Evolutionary conservation across 2,113 vertebrate species (phyloP).

Genomic region (Ciconia maguari): DNA sequence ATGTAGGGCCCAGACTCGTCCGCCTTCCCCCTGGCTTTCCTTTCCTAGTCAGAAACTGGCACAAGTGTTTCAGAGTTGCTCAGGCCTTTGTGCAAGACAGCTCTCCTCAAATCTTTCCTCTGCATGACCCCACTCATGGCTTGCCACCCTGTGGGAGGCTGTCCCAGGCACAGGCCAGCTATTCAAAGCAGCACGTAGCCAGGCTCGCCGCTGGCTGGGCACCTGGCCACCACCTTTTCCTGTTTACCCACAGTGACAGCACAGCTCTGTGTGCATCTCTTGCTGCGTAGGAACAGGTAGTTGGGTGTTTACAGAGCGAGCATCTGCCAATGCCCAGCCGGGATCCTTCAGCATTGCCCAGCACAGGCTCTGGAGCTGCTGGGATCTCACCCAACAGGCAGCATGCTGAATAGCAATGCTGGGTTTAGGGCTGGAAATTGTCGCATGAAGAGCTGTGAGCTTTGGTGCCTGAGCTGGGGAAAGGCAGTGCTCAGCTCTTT

Average conservation of each 20-base stretch:
- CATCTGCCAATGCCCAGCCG: not conserved
- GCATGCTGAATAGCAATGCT: not conserved
- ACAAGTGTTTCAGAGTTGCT: not conserved
- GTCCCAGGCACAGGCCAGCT: not conserved
- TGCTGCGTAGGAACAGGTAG: not conserved
- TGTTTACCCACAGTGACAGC: slow-evolving; percentile 16
- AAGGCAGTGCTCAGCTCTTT: not conserved
- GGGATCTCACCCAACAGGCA: not conserved
- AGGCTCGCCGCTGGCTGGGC: not conserved
- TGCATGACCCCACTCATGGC: not conserved
- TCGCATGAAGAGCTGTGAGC: not conserved
- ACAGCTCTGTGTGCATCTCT: not conserved
- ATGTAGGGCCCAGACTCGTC: not conserved
- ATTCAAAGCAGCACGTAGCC: slow-evolving; percentile 7
- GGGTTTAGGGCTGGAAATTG: not conserved
- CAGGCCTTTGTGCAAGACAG: not conserved
- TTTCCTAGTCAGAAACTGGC: not conserved
- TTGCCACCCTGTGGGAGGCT: not conserved
- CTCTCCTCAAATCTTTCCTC: not conserved
- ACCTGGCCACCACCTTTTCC: slow-evolving; percentile 51
- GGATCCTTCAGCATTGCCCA: not conserved
- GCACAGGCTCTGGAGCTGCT: not conserved
- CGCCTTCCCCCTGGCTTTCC: not conserved
- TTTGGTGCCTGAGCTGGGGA: not conserved
- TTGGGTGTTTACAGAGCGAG: not conserved